A percentile compares a stretch with the other conserved stretches of the same genome.
Evolutionary conservation across 64 coral and sea anemone genomes (phyloP).

Genomic region (Montipora sp.): DNA sequence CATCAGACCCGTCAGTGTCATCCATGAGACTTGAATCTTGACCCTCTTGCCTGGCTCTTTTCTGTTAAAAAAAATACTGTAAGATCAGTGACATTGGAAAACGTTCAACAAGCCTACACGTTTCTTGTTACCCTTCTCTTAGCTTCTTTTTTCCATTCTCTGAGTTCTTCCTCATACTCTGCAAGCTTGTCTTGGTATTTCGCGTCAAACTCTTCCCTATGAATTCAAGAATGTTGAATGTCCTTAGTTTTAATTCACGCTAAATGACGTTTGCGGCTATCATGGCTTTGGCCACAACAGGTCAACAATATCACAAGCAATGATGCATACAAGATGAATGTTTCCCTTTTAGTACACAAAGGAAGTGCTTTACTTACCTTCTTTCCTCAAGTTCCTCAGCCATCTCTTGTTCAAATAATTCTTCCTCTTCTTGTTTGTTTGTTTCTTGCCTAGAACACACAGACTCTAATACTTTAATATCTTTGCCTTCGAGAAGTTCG

Average conservation of each 20-base stretch:
- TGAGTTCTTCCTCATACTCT: constrained; percentile 76
- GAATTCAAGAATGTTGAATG: no score
- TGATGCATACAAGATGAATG: no score
- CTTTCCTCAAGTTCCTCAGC: constrained; percentile 89
- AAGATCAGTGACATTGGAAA: background rate
- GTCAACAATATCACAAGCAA: no score
- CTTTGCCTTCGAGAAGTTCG: background rate
- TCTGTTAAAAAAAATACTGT: constrained; percentile 16
- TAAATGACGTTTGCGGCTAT: no score
- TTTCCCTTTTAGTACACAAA: no score
- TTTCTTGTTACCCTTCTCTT: constrained; percentile 76
- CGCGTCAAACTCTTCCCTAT: constrained; percentile 81
- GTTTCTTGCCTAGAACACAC: constrained; percentile 64
- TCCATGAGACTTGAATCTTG: constrained; percentile 50
- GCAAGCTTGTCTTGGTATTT: constrained; percentile 58
- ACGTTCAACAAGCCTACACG: background rate
- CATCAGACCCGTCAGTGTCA: constrained; percentile 39
- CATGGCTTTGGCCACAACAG: no score
- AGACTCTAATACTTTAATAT: background rate
- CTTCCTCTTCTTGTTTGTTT: constrained; percentile 74
- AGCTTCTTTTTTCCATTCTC: constrained; percentile 85
- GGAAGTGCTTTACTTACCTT: constrained; percentile 21
- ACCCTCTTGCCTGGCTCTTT: constrained; percentile 47
- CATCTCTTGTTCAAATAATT: constrained; percentile 72
- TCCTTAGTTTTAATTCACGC: no score